Percentiles rank a stretch among this genome's conserved stretches.
Evolutionary conservation across 2,888 invertebrate genomes (phyloP).

Genomic region (Cecidostiba fungosa): DNA sequence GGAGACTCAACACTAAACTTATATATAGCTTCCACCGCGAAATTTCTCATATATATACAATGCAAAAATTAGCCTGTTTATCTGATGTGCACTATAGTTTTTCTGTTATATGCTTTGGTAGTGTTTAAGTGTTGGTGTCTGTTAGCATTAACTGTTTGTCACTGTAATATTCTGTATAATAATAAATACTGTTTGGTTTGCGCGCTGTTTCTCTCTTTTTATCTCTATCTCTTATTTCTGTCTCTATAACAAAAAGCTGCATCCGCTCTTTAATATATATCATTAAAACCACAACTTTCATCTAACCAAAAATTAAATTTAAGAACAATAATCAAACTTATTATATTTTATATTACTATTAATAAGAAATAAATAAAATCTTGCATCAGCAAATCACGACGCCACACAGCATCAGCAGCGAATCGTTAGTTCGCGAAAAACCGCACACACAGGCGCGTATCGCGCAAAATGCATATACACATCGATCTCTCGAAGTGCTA

Average conservation of each 20-base stretch:
- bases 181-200: conserved; percentile 38
- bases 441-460: background rate
- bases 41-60: too few relatives aligned
- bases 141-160: conserved; percentile 44
- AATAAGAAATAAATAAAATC: too few relatives aligned
- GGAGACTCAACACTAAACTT: too few relatives aligned
- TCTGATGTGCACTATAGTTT: conserved; percentile 46
- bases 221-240: background rate
- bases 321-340: background rate
- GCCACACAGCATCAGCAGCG: background rate
- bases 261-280: conserved; percentile 10
- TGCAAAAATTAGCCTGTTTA: background rate
- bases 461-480: background rate
- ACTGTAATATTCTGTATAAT: conserved; percentile 27
- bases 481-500: background rate
- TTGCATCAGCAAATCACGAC: background rate
- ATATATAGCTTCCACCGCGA: background rate
- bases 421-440: background rate
- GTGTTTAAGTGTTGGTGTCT: conserved; percentile 46
- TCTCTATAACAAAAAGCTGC: conserved; percentile 30
- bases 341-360: background rate
- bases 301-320: background rate
- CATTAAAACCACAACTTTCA: background rate
- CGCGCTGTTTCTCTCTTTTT: background rate
- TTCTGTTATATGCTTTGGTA: conserved; percentile 54